Percentiles rank a stretch among this genome's conserved stretches.
phyloP scores from a whole-genome alignment of 2,113 vertebrate genomes.

The Prolemur simus region DNA sequence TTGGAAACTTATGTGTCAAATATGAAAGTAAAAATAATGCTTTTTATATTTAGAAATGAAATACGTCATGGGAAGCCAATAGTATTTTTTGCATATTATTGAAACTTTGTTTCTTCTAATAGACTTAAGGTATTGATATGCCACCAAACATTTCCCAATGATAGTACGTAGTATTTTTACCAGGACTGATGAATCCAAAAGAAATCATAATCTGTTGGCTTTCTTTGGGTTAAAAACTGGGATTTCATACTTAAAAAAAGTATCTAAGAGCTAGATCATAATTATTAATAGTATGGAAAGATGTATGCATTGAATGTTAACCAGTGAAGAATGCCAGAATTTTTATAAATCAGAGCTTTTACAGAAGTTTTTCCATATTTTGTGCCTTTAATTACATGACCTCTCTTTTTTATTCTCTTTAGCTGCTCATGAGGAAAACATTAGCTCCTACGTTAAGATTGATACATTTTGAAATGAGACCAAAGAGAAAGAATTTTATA shows the following conservation, averaged over 20 bases:
- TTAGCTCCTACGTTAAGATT: background rate
- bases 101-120: background rate
- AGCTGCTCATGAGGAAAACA: background rate
- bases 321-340: background rate
- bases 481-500: background rate
- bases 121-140: background rate
- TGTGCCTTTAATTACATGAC: background rate
- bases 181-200: background rate
- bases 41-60: background rate
- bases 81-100: background rate
- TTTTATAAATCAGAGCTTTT: background rate
- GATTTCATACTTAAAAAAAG: background rate
- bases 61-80: background rate
- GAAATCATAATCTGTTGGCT: background rate
- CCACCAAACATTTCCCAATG: background rate
- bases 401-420: background rate
- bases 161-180: background rate
- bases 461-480: background rate
- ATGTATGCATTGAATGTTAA: background rate
- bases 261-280: background rate
- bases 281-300: background rate
- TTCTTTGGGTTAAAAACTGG: background rate
- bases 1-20: background rate
- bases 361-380: background rate
- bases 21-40: background rate